A percentile compares a stretch with the other conserved stretches of the same genome.
Conservation (phyloP, 2,888 invertebrate genomes). For the Callyntrura guangdongensis region DNA sequence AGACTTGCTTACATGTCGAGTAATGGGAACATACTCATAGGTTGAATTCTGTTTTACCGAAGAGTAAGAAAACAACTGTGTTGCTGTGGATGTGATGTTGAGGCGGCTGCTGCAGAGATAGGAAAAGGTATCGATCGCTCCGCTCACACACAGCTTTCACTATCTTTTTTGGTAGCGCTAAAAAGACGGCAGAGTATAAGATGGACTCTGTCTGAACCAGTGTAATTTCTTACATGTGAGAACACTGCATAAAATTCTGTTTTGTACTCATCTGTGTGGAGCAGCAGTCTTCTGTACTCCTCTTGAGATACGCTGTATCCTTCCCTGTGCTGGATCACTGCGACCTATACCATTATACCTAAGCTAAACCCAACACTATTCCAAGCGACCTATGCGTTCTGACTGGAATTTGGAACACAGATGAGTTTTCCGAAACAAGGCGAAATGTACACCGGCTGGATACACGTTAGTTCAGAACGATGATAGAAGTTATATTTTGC, state of each 20-base stretch:
- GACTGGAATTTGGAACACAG: background rate
- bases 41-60: background rate
- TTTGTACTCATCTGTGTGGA: slow-evolving; percentile 37
- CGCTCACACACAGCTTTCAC: slow-evolving; percentile 30
- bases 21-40: slow-evolving; percentile 33
- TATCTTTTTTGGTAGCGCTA: slow-evolving; percentile 32
- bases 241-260: slow-evolving; percentile 12
- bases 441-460: slow-evolving; percentile 61
- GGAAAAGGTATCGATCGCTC: slow-evolving; percentile 71
- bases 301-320: background rate
- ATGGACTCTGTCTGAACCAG: slow-evolving; percentile 31
- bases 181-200: background rate
- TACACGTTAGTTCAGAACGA: background rate
- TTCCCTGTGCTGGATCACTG: background rate
- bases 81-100: background rate
- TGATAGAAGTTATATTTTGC: background rate
- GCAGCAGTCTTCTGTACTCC: slow-evolving; percentile 7
- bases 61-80: slow-evolving; percentile 25
- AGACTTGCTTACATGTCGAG: background rate
- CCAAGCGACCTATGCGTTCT: slow-evolving; percentile 26
- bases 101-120: slow-evolving; percentile 66
- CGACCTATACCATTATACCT: too few relatives aligned
- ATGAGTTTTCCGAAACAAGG: slow-evolving; percentile 62
- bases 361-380: too few relatives aligned
- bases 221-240: slow-evolving; percentile 11